Base-by-base conservation (phyloP, 2,797 vertebrate species). In the Petrocephalus sullivani region DNA sequence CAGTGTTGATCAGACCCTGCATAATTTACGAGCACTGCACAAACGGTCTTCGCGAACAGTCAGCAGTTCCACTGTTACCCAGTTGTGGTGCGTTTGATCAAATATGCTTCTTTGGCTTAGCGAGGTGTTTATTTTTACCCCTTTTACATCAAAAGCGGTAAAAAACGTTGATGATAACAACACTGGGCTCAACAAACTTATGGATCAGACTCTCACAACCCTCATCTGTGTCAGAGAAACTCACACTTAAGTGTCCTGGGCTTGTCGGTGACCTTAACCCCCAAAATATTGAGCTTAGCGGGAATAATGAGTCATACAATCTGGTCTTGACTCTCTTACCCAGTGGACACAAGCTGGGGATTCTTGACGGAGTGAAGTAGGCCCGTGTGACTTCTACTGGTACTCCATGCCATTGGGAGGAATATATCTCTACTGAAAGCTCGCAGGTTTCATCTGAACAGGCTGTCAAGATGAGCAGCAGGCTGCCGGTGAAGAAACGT, bases 371-470 rank as follows among this genome's bases (percentile, higher is more conserved):
- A 90, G 91, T 94, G 89, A 93, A 91, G 93, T 93, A 92, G 91
- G 90, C 89, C 90, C 87, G 89, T 94, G 95, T 92, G 93, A 92
- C 91, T 90, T 88, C 90, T 91, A 90, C 91, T 84, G 1, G 5
- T 89, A 91, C 90, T 85, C 82, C 85, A 0, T 56, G 90, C 91
- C 92, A 89, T 90, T 89, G 89, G 87, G 89, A 92, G 89, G 88
- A 91, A 93, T 95, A 94, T 94, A 94, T 95, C 94, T 92, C 92
- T 51, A 7, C 85, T 92, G 94, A 93, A 92, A 93, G 94, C 91
- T 93, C 89, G 91, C 89, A 91, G 93, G 94, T 95, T 94, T 92
- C 91, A 94, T 94, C 90, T 88, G 92, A 95, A 95, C 94, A 92
- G 93, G 90, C 93, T 92, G 95, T 95, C 95, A 95, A 67, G 94